A percentile compares a stretch with the other conserved stretches of the same genome.
Evolutionary conservation across 2,797 vertebrate genomes (phyloP).

Genomic region (Acanthis flammea): DNA sequence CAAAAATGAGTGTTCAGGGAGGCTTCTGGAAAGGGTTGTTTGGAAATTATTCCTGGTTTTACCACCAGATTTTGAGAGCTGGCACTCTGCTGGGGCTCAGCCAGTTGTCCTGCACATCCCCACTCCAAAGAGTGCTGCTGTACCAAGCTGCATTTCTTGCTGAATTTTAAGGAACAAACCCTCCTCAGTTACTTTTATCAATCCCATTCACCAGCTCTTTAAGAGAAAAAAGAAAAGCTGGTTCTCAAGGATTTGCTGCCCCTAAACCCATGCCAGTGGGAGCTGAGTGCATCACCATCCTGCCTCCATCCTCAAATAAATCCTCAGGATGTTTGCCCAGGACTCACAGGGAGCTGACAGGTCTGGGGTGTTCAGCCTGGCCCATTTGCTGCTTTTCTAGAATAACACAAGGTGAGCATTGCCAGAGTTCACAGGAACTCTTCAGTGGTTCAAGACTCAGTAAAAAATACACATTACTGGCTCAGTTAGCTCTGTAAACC

Average conservation of each 20-base stretch:
- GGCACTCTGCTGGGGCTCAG: not conserved
- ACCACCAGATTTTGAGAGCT: not conserved
- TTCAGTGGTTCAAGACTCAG: not conserved
- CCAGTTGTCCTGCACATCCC: not conserved
- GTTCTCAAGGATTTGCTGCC: not conserved
- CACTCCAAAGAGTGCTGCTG: not conserved
- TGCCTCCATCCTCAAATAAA: not conserved
- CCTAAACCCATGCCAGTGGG: not conserved
- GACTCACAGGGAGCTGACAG: not conserved
- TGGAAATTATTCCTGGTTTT: not conserved
- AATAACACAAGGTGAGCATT: not conserved
- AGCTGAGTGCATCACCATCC: fast-evolving
- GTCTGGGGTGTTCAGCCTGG: not conserved
- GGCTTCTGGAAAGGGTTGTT: not conserved
- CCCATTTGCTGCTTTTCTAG: not conserved
- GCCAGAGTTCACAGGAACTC: not conserved
- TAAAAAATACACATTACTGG: not conserved
- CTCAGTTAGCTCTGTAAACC: not conserved
- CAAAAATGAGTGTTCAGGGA: not conserved
- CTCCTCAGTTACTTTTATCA: not conserved
- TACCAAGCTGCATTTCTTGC: not conserved
- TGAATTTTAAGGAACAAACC: not conserved
- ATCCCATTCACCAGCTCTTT: fast-evolving
- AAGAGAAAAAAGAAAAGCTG: not conserved
- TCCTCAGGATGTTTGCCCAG: fast-evolving